Evolutionary conservation across 2,888 invertebrate species (phyloP), one percentile per base, ranked within the genome.

Genomic region (Leptothorax acervorum): DNA sequence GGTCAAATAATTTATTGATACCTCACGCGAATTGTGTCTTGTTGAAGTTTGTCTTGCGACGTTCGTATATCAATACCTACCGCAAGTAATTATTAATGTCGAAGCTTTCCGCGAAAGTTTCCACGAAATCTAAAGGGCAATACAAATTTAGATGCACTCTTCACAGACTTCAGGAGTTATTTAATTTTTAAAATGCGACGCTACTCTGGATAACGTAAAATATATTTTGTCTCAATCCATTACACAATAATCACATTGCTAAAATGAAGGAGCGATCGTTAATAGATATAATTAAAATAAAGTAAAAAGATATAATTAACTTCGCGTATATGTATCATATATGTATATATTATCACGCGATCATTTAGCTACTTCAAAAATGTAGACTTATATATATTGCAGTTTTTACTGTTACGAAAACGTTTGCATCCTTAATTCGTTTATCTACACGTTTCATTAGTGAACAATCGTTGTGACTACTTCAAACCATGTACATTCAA

Each of bases 401-500:
- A 45, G 1, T 11, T 60, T 60, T 18, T 28, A 42, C 5, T 9
- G 42, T 31, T 18, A 48, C 18, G 3, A 42, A 35, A 73, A 45
- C 18, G 28, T 60, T 60, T 74, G 8, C 28, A 31, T 60, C 48
- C n/a, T 74, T 60, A 31, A 35, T 51, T 31, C 35, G 2, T 75
- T 63, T 51, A 48, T 45, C n/a, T 23, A 63, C 35, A 4, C 39
- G 39, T 51, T 48, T 63, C 15, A 75, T 57, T 35, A n/a, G 6
- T 15, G 11, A 63, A 11, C 48, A 62, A 5, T 75, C 39, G 23
- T 55, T 11, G 62, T 11, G 62, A 18, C 3, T 42, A 6, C 42
- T 57, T 42, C 39, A 57, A 76, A 45, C 31, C 23, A 45, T 62
- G 31, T 74, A 62, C 3, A 35, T 62, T 62, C 45, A 74, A 60